Conservation (phyloP, 1,140 invertebrate species). For the Formica exsecta region DNA sequence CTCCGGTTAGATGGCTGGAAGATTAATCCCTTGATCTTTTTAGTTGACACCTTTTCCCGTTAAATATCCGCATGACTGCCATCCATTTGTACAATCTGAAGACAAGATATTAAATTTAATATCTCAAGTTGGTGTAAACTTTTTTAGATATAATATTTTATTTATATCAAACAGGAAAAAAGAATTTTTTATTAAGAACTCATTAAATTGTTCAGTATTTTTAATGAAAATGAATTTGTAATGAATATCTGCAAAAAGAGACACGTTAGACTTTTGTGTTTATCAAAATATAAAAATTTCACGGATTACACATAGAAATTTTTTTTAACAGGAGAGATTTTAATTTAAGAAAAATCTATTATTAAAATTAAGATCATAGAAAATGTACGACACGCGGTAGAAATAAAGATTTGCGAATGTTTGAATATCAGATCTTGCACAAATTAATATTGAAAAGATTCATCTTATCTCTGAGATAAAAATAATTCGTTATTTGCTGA, state of each 20-base stretch:
- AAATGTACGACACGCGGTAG: neutral
- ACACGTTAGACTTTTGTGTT: neutral
- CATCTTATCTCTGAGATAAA: neutral
- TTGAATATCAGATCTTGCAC: neutral
- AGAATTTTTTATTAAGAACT: neutral
- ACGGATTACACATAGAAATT: too few species aligned
- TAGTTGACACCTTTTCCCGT: conserved; percentile 57
- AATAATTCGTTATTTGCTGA: neutral
- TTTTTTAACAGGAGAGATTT: neutral
- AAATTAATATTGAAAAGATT: neutral
- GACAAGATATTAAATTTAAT: neutral
- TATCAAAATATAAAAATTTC: too few species aligned
- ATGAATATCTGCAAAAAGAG: neutral
- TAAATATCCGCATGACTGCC: conserved; percentile 37
- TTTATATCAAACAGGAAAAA: neutral
- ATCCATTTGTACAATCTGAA: neutral
- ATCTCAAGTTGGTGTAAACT: neutral
- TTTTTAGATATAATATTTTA: neutral
- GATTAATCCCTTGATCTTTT: conserved; percentile 68
- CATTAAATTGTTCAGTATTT: neutral
- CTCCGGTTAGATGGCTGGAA: conserved; percentile 4
- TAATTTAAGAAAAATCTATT: neutral
- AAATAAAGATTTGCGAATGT: neutral
- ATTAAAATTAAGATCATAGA: conserved; percentile 2
- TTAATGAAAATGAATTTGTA: neutral